Evolutionary conservation across 2,888 invertebrate genomes (phyloP), one percentile per base, ranked within the genome.

Genomic region (Eupelmus urozonus): DNA sequence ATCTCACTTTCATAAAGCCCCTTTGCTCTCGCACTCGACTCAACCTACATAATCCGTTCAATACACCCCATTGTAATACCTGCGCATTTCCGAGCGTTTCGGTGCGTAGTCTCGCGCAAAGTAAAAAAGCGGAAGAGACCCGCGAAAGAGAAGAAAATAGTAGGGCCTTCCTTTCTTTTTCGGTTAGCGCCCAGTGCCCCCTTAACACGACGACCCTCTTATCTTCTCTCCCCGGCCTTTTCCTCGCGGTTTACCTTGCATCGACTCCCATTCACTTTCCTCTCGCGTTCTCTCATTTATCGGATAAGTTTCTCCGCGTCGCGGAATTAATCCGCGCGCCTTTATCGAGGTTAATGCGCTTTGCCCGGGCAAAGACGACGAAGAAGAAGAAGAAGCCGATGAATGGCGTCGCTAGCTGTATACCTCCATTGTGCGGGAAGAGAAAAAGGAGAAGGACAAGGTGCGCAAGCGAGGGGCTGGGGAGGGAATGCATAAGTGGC

Each of bases 271-370:
- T 51, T 34, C 55, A 27, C 60, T 18, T 40, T 45, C 23, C 53
- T 29, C 53, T 1, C 57, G 27, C 18, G 40, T 34, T 60, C 27
- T 7, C 45, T 67, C 67, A 53, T 73, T 65, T 75, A 75, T 72
- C 57, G 72, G 76, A 72, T 76, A 73, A 78, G 59, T 76, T 77
- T 62, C 16, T 45, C 13, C 16, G 13, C 11, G 53, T 53, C 51
- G 49, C 75, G 72, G 72, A 73, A 76, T 80, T 80, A 80, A 78
- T 80, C 76, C 77, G 42, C 34, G 69, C 51, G 2, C 20, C 63
- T 73, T 73, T 78, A 73, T 69, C 69, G 74, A 55, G 70, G 78
- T 53, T 76, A 71, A 71, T 71, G 65, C 59, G 71, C 76, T 59
- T 69, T 51, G 45, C 49, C 34, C 5, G 34, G 34, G 9, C 5